Evolutionary conservation across 2,113 vertebrate species (phyloP), one percentile per base, ranked within the genome.

Genomic region (Dolichallabes microphthalmus): DNA sequence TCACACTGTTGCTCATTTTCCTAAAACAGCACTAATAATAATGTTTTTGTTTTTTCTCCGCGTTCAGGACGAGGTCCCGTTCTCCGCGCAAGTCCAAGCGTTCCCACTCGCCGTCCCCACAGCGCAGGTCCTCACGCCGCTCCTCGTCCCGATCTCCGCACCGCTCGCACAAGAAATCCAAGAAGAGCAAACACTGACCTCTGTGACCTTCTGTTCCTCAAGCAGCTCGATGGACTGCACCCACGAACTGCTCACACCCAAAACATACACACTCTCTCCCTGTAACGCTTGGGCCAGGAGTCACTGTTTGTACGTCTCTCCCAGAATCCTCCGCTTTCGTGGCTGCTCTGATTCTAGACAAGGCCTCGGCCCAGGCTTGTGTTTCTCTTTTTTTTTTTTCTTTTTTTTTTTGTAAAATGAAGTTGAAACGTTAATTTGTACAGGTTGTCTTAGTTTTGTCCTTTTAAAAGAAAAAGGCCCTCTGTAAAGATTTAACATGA

Each of bases 141-240:
- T 95, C 95, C 8, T 92, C 89, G 7, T 93, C 92, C 22, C 87
- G 92, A 66, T 95, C 95, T 2, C 95, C 95, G 0, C 94, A 94
- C 88, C 94, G 93, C 83, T 95, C 93, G 25, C 94, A 95, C 90
- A 95, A 95, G 88, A 96, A 95, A 89, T 79, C 91, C 53, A 96
- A 95, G 92, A 96, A 95, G 91, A 95, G 92, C 90, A 96, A 95
- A 92, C 94, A 94, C 78, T 95, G 61, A 87, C 78, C 57, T 63
- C 86, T 60, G 68, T 76, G 11, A 66, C 76, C 88, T 76, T 71
- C 64, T 30, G 55, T 66, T 50, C 66, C 71, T 39, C 68, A 80
- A 68, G 19, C 73, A 52, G 57, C 61, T 58, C 57, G 52, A 84
- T 52, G 30, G 74, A 86, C 45, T 52, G 64, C 79, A 50, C 82